These are phyloP conservation scores for Alfaro cultratus DNA, from an alignment of 2,797 vertebrate genomes.

Conservation along the genomic window DNA sequence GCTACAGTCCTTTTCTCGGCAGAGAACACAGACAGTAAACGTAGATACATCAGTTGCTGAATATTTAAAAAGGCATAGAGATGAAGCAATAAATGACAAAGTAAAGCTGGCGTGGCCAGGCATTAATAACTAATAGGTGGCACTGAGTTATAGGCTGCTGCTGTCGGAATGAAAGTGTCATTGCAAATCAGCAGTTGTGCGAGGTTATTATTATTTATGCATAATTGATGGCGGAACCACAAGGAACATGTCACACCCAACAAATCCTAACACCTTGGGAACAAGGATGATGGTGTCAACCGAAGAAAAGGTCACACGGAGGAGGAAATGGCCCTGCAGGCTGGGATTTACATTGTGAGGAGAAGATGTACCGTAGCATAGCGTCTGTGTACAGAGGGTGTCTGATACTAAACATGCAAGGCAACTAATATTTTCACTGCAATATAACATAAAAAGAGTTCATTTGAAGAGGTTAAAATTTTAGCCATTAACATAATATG, in stretches of 20 bases:
- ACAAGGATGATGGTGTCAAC: conserved; percentile 75
- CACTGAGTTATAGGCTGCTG: conserved; percentile 84
- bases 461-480: neutral
- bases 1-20: conserved; percentile 69
- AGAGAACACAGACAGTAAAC: conserved; percentile 83
- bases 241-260: conserved; percentile 75
- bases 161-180: conserved; percentile 87
- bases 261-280: conserved; percentile 76
- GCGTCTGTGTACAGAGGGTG: conserved; percentile 48
- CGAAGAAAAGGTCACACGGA: conserved; percentile 78
- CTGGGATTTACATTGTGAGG: conserved; percentile 65
- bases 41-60: conserved; percentile 86
- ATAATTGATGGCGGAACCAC: conserved; percentile 85
- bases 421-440: neutral
- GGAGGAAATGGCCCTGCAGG: conserved; percentile 62
- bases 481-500: neutral
- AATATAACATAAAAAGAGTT: neutral
- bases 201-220: conserved; percentile 89
- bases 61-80: conserved; percentile 87
- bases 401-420: conserved; percentile 10
- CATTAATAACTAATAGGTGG: conserved; percentile 87
- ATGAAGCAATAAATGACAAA: conserved; percentile 89
- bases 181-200: conserved; percentile 88
- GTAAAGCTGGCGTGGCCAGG: conserved; percentile 84
- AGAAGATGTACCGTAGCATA: conserved; percentile 20